Percentiles rank a stretch among this genome's conserved stretches.
Evolutionary conservation across 1,140 invertebrate species (phyloP).

Genomic region (Drosophila pandora): DNA sequence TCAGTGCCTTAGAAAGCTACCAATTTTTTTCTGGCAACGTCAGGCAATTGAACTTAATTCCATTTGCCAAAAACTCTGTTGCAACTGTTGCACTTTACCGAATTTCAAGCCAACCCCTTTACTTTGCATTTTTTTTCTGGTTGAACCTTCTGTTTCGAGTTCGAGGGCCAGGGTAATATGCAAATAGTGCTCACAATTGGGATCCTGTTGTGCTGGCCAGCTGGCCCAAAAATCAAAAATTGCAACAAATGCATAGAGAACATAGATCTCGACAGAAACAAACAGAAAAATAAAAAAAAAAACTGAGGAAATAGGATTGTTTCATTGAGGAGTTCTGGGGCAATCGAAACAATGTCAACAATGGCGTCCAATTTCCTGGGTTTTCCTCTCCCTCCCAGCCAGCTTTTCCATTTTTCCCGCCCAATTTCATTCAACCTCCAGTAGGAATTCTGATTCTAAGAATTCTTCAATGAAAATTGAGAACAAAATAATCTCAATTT

Average conservation of each 20-base stretch:
- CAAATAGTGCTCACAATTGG: background rate
- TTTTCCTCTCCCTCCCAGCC: slow-evolving; percentile 1
- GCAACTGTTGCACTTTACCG: slow-evolving; percentile 51
- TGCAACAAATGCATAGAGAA: slow-evolving; percentile 8
- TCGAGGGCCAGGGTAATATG: slow-evolving; percentile 6
- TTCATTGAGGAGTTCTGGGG: slow-evolving; percentile 8
- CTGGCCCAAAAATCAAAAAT: slow-evolving; percentile 23
- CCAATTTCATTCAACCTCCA: background rate
- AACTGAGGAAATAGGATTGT: slow-evolving; percentile 1
- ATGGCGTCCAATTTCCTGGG: slow-evolving; percentile 27
- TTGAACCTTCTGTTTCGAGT: background rate
- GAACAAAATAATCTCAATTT: background rate
- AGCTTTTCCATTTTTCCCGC: background rate
- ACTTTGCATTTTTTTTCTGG: too few relatives aligned
- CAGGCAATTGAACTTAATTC: slow-evolving; percentile 42
- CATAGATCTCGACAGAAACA: slow-evolving; percentile 8
- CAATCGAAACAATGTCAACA: slow-evolving; percentile 41
- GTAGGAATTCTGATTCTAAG: background rate
- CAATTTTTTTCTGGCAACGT: background rate
- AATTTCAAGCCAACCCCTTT: background rate
- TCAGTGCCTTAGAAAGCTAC: background rate
- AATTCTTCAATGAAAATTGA: background rate
- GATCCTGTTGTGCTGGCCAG: background rate
- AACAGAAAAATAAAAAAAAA: background rate
- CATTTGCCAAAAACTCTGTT: slow-evolving; percentile 20